Conservation (phyloP, 2,113 vertebrate species). For the Blennius ocellaris region DNA sequence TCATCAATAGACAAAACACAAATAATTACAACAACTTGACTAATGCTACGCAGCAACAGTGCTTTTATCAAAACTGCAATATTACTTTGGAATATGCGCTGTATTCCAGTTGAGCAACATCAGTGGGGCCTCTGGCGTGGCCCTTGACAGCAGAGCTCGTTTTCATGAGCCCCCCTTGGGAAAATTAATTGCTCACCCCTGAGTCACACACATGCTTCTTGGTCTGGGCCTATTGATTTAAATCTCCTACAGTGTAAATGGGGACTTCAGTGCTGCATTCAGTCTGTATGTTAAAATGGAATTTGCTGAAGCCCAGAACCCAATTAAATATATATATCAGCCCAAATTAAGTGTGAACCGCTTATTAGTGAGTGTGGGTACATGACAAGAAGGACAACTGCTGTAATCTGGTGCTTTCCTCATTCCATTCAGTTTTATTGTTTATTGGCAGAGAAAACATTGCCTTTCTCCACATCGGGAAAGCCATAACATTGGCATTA, state of each 20-base stretch:
- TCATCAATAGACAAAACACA: too few species aligned
- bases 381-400: slow-evolving; percentile 30
- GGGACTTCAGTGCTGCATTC: background rate
- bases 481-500: slow-evolving; percentile 55
- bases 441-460: slow-evolving; percentile 49
- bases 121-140: too few species aligned
- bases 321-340: background rate
- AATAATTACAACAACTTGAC: too few species aligned
- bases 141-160: too few species aligned
- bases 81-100: too few species aligned
- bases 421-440: slow-evolving; percentile 41
- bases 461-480: slow-evolving; percentile 39
- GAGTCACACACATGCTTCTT: too few species aligned
- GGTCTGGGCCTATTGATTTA: background rate
- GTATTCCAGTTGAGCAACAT: too few species aligned
- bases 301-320: slow-evolving; percentile 1
- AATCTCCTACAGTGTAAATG: background rate
- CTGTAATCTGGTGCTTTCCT: slow-evolving; percentile 35
- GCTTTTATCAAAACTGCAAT: too few species aligned
- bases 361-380: slow-evolving; percentile 7
- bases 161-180: too few species aligned
- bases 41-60: too few species aligned
- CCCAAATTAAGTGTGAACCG: background rate
- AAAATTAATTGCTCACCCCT: too few species aligned
- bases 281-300: background rate